These are phyloP conservation scores for Fringilla coelebs DNA, from an alignment of 2,797 vertebrate genomes.

Conservation along the genomic window DNA sequence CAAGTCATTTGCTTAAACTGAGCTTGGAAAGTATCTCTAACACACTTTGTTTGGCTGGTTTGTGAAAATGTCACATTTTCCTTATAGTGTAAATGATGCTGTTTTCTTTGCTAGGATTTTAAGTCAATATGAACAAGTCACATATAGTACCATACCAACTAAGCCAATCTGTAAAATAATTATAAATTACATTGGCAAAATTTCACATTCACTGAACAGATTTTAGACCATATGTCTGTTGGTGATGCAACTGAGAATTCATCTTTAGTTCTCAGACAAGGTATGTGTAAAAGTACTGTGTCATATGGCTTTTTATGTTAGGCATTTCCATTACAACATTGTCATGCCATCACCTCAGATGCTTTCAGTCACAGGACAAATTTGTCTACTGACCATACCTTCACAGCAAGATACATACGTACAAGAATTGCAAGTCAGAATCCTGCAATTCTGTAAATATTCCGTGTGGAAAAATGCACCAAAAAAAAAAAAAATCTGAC, in stretches of 20 bases:
- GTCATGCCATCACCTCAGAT: not conserved
- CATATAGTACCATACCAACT: not conserved
- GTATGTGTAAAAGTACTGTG: slow-evolving; percentile 25
- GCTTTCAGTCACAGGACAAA: not conserved
- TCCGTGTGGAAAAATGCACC: not conserved
- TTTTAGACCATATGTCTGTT: slow-evolving; percentile 66
- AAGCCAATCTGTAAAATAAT: slow-evolving; percentile 40
- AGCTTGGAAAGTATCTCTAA: not conserved
- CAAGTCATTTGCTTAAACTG: not conserved
- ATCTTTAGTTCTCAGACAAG: slow-evolving; percentile 25
- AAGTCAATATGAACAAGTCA: not conserved
- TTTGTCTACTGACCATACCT: not conserved
- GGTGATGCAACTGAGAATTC: slow-evolving; percentile 51
- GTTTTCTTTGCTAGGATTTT: slow-evolving; percentile 8
- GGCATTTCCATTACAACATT: not conserved
- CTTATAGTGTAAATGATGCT: not conserved
- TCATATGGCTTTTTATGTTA: slow-evolving; percentile 22
- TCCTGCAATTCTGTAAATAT: not conserved
- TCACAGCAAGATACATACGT: not conserved
- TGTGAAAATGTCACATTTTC: not conserved
- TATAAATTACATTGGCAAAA: slow-evolving; percentile 43
- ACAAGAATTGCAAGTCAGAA: not conserved
- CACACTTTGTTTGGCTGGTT: not conserved
- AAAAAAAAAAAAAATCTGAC: not conserved
- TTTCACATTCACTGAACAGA: slow-evolving; percentile 55